Base-by-base conservation (phyloP, 2,888 invertebrate species). In the Crioceris asparagi region DNA sequence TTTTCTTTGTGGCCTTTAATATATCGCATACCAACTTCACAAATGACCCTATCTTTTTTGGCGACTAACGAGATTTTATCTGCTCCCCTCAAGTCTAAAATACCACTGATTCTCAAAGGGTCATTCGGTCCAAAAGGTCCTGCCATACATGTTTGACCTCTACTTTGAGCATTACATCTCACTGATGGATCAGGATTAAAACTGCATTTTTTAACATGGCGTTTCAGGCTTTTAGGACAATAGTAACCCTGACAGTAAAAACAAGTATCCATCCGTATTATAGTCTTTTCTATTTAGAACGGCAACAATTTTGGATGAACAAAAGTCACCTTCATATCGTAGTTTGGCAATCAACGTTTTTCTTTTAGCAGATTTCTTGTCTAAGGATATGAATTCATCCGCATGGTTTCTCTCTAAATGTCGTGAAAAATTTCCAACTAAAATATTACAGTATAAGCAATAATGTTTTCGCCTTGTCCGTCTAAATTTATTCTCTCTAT, bases 81-180 rank as follows among this genome's bases (percentile, higher is more conserved):
- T 4, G 46, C 43, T 32, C 26, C 19, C 35, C 48, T 32, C 29
- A 35, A 35, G 18, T 32, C 39, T 14, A 46, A 36, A 11, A 45
- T 10, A 11, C 45, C 48, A 38, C 34, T 37, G 29, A 15, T 17
- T 34, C 29, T 35, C 18, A 49, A 35, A 10, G 29, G 10, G 37
- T 49, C 47, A 25, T 44, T 42, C 7, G 44, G 44, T 1, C 44
- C 47, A 44, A 49, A 49, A 19, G 11, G 12, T 14, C 33, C 39
- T 41, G 38, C 18, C 40, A 40, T 37, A n/a, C 35, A 14, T 10
- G 17, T 38, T 17, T 40, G 43, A 8, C 38, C 43, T 23, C 32
- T 29, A 36, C 16, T 2, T 32, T 44, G 40, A 7, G 40, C 30
- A 10, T 34, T 29, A n/a, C 37, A 36, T 5, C 39, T 33, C 31